phyloP scores from a whole-genome alignment of 2,113 vertebrate genomes.

The Ceyx cyanopectus region DNA sequence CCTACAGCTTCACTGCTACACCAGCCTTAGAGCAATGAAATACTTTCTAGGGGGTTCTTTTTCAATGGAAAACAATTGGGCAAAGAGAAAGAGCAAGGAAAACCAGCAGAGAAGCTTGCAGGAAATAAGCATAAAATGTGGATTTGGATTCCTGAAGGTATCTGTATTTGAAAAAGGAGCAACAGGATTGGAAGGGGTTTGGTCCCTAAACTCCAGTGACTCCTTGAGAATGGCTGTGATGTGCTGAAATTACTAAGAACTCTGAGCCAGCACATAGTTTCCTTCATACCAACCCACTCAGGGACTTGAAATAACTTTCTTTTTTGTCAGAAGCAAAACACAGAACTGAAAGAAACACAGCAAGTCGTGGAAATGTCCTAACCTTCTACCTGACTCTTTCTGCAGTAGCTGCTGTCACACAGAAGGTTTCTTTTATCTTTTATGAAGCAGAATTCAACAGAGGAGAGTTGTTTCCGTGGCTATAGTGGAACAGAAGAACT shows the following conservation, averaged over 20 bases:
- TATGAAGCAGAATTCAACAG: neutral
- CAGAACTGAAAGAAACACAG: neutral
- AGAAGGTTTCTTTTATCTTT: neutral
- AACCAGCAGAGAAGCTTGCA: neutral
- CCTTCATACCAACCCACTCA: slow-evolving; percentile 62
- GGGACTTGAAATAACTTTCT: slow-evolving; percentile 53
- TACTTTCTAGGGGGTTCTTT: neutral
- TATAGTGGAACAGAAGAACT: neutral
- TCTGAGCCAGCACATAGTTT: slow-evolving; percentile 60
- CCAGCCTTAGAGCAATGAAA: neutral
- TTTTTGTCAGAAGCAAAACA: slow-evolving; percentile 37
- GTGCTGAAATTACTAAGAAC: slow-evolving; percentile 24
- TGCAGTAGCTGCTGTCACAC: neutral
- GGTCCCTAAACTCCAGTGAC: slow-evolving; percentile 14
- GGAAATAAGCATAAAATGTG: neutral
- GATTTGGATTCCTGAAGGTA: neutral
- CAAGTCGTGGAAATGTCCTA: neutral
- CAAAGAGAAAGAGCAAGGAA: neutral
- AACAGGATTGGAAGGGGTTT: neutral
- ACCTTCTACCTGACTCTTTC: slow-evolving; percentile 36
- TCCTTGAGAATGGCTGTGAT: slow-evolving; percentile 35
- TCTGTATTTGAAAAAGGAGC: neutral
- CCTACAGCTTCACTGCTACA: rapidly evolving
- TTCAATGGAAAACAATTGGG: neutral
- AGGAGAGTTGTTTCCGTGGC: neutral